phyloP scores from a whole-genome alignment of 2,797 vertebrate species.

The Bufotes viridis region DNA sequence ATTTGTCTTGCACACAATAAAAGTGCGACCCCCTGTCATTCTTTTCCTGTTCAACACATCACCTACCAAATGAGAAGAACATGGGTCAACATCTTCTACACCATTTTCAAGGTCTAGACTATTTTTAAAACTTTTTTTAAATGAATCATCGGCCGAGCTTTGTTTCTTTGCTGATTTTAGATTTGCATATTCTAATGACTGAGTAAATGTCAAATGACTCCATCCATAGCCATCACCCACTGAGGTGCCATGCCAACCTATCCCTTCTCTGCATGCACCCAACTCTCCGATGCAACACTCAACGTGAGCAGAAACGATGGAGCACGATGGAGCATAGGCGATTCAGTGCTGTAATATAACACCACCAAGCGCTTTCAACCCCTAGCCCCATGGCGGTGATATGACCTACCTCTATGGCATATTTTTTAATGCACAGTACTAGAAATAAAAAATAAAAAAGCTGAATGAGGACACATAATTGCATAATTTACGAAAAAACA shows the following conservation, averaged over 20 bases:
- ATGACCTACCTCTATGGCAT: too few species aligned
- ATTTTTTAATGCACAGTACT: too few species aligned
- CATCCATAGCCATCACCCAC: not conserved
- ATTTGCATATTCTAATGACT: not conserved
- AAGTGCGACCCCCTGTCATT: conserved; percentile 45
- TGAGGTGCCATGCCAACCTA: not conserved
- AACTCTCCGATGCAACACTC: not conserved
- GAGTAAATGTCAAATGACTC: not conserved
- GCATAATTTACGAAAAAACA: too few species aligned
- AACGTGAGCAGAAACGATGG: not conserved
- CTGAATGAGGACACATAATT: too few species aligned
- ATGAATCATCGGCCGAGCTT: conserved; percentile 2
- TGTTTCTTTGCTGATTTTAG: not conserved
- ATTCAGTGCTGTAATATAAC: too few species aligned
- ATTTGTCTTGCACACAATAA: conserved; percentile 58
- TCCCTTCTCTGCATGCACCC: not conserved
- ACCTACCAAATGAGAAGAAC: conserved; percentile 21
- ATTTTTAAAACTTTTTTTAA: not conserved
- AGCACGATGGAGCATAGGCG: too few species aligned
- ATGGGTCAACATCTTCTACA: not conserved
- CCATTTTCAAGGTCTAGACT: not conserved
- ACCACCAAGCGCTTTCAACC: too few species aligned
- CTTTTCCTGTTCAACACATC: conserved; percentile 38
- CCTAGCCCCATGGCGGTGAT: too few species aligned
- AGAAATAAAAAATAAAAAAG: too few species aligned